Base-by-base conservation (phyloP, 1,140 invertebrate genomes). In the Ridgeia piscesae region DNA sequence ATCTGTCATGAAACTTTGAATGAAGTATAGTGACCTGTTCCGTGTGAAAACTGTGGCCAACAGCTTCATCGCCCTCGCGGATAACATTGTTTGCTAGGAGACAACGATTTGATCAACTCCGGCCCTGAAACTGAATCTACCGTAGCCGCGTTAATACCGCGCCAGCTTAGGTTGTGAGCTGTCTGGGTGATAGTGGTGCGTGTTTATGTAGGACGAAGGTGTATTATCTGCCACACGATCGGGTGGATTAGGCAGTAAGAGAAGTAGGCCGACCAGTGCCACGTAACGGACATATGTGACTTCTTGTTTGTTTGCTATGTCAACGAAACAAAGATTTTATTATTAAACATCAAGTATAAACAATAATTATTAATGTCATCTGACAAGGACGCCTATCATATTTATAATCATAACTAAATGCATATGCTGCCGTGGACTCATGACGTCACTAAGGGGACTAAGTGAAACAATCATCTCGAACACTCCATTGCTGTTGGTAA, bases 161-260 rank as follows among this genome's bases (percentile, higher is more conserved):
- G 27, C 11, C 58, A 21, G 58, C 58, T 77, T 77, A 77, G 2
- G 58, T 77, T 21, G 58, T 77, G 27, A 77, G 4, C 58, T 21
- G 27, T 77, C 17, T 4, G 58, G 58, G 27, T 77, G 58, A 77
- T 31, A 77, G 58, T 77, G 58, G 58, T 77, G 58, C 58, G 27
- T 77, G 58, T 77, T 77, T 77, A 77, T 77, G 58, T 77, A 77
- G 58, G 58, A 77, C 58, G 27, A 77, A 77, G 58, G 58, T 77
- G 58, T 77, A 77, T 77, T 21, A 77, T 77, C 58, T 31, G 27
- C 58, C 27, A 31, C 58, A 77, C 58, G 58, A 77, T 21, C 58
- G 2, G 17, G 58, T 77, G 14, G 58, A 17, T 77, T 4, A 77
- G 27, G 58, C 11, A 21, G 58, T 14, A 2, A 8, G 4, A 31